Evolutionary conservation across 1,140 invertebrate genomes (phyloP).

Genomic region (Chionoecetes opilio): DNA sequence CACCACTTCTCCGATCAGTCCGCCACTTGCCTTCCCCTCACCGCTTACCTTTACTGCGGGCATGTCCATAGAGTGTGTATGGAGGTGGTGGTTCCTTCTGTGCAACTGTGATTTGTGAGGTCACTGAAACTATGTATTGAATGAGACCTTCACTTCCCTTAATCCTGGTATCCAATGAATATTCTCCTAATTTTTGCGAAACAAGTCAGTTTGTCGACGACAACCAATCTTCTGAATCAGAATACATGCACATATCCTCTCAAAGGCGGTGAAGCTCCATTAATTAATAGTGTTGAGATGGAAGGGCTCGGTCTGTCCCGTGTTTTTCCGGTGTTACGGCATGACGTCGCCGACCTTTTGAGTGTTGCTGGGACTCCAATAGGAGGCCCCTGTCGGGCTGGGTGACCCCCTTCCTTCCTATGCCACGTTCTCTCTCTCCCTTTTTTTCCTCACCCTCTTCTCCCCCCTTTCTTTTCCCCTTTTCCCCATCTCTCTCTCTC

Average conservation of each 20-base stretch:
- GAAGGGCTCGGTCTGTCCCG: too few species aligned
- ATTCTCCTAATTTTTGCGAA: too few species aligned
- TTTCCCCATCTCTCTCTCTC: too few species aligned
- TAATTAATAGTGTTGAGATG: neutral
- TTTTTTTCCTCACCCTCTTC: too few species aligned
- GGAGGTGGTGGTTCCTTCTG: too few species aligned
- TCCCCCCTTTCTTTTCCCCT: too few species aligned
- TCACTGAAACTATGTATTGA: too few species aligned
- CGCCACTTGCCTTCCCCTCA: neutral
- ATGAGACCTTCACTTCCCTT: too few species aligned
- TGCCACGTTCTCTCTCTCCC: neutral
- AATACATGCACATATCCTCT: neutral
- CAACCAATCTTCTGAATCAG: neutral
- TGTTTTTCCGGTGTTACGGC: neutral
- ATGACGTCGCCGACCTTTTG: neutral
- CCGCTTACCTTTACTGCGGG: neutral
- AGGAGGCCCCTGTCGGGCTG: constrained; percentile 1
- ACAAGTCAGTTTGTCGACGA: too few species aligned
- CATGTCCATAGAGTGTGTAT: too few species aligned
- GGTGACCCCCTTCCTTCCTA: neutral
- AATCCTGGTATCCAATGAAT: too few species aligned
- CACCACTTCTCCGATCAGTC: neutral
- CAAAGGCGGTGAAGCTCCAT: neutral
- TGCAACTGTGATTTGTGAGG: too few species aligned
- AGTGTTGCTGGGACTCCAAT: constrained; percentile 1